Evolutionary conservation across 2,888 invertebrate genomes (phyloP).

Genomic region (Hipparchia semele): DNA sequence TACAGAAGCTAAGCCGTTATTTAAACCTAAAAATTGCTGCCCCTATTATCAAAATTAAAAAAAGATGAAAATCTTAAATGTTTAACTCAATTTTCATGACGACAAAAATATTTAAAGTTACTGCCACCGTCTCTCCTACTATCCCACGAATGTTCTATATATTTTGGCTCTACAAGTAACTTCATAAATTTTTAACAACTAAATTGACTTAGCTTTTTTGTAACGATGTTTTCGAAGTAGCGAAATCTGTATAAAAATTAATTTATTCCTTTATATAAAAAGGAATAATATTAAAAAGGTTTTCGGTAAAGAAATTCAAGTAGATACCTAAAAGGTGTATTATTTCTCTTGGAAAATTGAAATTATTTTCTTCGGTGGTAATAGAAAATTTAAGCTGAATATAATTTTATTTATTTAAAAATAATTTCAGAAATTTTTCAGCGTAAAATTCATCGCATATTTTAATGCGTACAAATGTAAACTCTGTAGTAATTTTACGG

Average conservation of each 20-base stretch:
- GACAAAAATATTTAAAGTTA: no score
- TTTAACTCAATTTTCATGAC: background rate
- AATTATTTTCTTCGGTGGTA: background rate
- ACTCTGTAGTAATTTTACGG: no score
- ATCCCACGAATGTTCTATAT: constrained; percentile 45
- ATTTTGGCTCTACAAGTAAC: constrained; percentile 32
- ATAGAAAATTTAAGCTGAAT: background rate
- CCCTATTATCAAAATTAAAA: no score
- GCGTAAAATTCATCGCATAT: no score
- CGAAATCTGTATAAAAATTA: constrained; percentile 21
- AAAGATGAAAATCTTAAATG: no score
- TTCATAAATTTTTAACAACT: constrained; percentile 47
- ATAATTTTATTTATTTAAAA: background rate
- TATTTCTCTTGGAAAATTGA: background rate
- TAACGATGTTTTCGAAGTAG: constrained; percentile 18
- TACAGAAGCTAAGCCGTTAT: no score
- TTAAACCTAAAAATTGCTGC: no score
- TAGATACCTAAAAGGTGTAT: background rate
- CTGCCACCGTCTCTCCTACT: background rate
- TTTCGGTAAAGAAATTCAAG: background rate
- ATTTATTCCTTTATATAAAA: constrained; percentile 13
- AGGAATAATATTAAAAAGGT: constrained; percentile 11
- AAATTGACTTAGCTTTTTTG: constrained; percentile 37
- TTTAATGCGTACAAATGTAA: no score
- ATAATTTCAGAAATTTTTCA: no score